Evolutionary conservation across 1,140 invertebrate species (phyloP).

Genomic region (Dendroctonus valens): DNA sequence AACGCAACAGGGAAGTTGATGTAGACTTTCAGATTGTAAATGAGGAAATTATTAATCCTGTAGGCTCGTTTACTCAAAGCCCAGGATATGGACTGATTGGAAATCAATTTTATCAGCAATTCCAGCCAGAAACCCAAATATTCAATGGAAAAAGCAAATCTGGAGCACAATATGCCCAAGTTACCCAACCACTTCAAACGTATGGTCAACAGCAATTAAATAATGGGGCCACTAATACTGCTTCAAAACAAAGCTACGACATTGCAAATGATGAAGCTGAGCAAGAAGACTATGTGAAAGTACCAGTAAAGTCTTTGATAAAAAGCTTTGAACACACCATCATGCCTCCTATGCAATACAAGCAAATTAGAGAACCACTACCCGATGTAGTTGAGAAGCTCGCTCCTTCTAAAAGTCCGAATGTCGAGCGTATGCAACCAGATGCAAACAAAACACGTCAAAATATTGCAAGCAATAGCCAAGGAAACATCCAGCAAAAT

Average conservation of each 20-base stretch:
- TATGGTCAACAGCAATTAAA: neutral
- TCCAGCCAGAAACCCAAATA: neutral
- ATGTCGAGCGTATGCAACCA: slow-evolving; percentile 4
- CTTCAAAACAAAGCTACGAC: neutral
- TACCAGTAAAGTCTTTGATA: slow-evolving; percentile 65
- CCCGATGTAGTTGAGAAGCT: slow-evolving; percentile 43
- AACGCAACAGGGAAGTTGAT: slow-evolving; percentile 43
- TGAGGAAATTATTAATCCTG: slow-evolving; percentile 30
- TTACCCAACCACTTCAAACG: slow-evolving; percentile 2
- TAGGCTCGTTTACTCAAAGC: neutral
- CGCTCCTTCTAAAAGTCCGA: slow-evolving; percentile 9
- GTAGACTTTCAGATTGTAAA: slow-evolving; percentile 45
- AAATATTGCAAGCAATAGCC: neutral
- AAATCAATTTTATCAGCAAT: neutral
- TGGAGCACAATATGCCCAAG: neutral
- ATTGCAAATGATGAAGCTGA: slow-evolving; percentile 32
- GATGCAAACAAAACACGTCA: neutral
- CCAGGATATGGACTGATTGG: neutral
- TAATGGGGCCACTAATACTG: neutral
- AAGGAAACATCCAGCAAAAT: slow-evolving; percentile 20
- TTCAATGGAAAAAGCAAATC: neutral
- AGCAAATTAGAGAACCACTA: slow-evolving; percentile 54
- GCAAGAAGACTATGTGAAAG: slow-evolving; percentile 55
- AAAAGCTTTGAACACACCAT: slow-evolving; percentile 62
- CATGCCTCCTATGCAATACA: slow-evolving; percentile 57